Conservation (phyloP, 2,113 vertebrate genomes). For the Epinephelus fuscoguttatus region DNA sequence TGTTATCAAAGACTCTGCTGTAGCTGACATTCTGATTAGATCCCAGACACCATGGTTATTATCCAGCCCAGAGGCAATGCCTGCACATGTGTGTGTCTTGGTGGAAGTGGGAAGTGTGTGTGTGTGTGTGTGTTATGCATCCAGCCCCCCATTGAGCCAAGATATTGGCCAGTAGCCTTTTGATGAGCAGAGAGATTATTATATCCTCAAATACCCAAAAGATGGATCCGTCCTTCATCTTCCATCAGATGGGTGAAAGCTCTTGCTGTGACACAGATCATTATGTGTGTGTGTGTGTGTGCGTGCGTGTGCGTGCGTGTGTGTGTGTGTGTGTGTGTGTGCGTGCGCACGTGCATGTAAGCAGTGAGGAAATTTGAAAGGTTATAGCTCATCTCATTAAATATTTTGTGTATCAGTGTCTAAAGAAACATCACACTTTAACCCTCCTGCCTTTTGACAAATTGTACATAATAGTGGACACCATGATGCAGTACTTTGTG, state of each 20-base stretch:
- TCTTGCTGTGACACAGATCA: conserved; percentile 18
- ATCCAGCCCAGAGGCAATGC: conserved; percentile 18
- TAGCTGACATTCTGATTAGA: conserved; percentile 51
- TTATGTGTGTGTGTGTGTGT: conserved; percentile 54
- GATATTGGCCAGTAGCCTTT: conserved; percentile 49
- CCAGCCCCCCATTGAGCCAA: conserved; percentile 16
- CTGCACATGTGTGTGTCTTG: not conserved
- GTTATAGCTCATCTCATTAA: not conserved
- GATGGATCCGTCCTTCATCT: conserved; percentile 46
- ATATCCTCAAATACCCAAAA: conserved; percentile 42
- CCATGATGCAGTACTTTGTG: not conserved
- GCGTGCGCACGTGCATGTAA: not conserved
- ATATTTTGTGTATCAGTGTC: not conserved
- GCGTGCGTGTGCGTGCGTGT: not conserved
- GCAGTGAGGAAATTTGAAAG: conserved; percentile 51
- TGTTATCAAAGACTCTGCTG: conserved; percentile 25
- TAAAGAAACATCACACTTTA: not conserved
- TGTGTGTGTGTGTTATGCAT: conserved; percentile 1
- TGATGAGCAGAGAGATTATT: conserved; percentile 49
- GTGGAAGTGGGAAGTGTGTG: not conserved
- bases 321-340: not conserved
- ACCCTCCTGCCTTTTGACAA: too few relatives aligned
- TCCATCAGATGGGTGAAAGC: conserved; percentile 20
- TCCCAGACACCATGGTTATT: conserved; percentile 24
- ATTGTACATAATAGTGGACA: not conserved